These are phyloP conservation scores for Tribolium madens DNA, from an alignment of 1,140 invertebrate genomes.

Conservation along the genomic window DNA sequence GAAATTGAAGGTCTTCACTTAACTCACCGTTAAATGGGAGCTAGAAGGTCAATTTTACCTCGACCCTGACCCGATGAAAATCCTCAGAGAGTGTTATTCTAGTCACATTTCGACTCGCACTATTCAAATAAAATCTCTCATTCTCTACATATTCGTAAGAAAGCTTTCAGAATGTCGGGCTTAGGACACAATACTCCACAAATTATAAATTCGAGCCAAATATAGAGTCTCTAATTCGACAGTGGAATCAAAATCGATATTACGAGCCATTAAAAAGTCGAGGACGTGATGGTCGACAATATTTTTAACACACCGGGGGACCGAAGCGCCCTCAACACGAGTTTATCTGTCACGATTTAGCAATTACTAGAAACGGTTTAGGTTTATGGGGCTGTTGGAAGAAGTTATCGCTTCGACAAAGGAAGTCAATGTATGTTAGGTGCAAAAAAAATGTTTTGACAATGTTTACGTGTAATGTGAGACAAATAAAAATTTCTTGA, in stretches of 20 bases:
- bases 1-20: background rate
- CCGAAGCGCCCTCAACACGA: background rate
- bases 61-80: background rate
- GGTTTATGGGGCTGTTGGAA: conserved; percentile 2
- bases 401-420: conserved; percentile 5
- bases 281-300: conserved; percentile 27
- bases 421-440: background rate
- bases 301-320: conserved; percentile 22
- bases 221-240: too few species aligned
- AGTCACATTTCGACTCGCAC: background rate
- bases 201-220: too few species aligned
- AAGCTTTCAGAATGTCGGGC: too few species aligned
- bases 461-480: too few species aligned
- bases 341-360: conserved; percentile 20
- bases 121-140: too few species aligned
- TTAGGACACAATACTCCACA: too few species aligned
- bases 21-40: background rate
- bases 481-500: too few species aligned
- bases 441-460: too few species aligned
- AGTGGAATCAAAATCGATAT: too few species aligned
- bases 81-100: background rate
- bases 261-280: conserved; percentile 12
- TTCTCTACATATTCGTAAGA: too few species aligned
- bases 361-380: conserved; percentile 16
- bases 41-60: background rate